phyloP scores from a whole-genome alignment of 2,888 invertebrate species.

The Tetheella fluctuosa region DNA sequence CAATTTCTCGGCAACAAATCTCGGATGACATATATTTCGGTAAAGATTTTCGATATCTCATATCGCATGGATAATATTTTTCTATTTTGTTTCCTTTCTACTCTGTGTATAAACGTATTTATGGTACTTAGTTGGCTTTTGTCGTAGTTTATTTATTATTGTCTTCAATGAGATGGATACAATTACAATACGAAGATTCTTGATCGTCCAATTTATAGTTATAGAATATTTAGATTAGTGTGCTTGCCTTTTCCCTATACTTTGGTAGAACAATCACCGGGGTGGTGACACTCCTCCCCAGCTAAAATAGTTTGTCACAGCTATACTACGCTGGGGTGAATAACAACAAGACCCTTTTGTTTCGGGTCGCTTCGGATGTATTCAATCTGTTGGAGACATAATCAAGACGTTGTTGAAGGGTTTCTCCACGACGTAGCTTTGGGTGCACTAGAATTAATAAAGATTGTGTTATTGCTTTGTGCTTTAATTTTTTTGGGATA shows the following conservation, averaged over 20 bases:
- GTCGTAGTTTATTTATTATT: slow-evolving; percentile 1
- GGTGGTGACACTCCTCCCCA: slow-evolving; percentile 58
- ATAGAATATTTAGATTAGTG: slow-evolving; percentile 10
- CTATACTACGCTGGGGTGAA: slow-evolving; percentile 71
- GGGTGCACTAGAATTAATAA: slow-evolving; percentile 25
- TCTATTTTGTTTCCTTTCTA: slow-evolving; percentile 45
- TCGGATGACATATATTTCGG: slow-evolving; percentile 56
- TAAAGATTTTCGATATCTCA: slow-evolving; percentile 54
- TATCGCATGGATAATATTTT: slow-evolving; percentile 52
- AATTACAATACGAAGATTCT: slow-evolving; percentile 8
- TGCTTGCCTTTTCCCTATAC: slow-evolving; percentile 6
- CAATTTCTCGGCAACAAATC: slow-evolving; percentile 64
- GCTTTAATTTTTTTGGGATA: neutral
- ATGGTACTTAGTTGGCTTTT: slow-evolving; percentile 24
- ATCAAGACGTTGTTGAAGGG: slow-evolving; percentile 65
- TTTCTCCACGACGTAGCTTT: slow-evolving; percentile 45
- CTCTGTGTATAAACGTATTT: slow-evolving; percentile 41
- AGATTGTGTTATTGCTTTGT: neutral
- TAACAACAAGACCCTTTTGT: slow-evolving; percentile 81
- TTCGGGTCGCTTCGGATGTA: slow-evolving; percentile 65
- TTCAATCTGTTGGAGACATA: slow-evolving; percentile 76
- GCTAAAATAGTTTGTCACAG: slow-evolving; percentile 71
- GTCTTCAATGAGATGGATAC: neutral
- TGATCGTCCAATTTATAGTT: slow-evolving; percentile 10
- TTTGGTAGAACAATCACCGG: slow-evolving; percentile 34